These are phyloP conservation scores for Brachionus rotundiformis DNA, from an alignment of 1,140 invertebrate species.

Conservation along the genomic window DNA sequence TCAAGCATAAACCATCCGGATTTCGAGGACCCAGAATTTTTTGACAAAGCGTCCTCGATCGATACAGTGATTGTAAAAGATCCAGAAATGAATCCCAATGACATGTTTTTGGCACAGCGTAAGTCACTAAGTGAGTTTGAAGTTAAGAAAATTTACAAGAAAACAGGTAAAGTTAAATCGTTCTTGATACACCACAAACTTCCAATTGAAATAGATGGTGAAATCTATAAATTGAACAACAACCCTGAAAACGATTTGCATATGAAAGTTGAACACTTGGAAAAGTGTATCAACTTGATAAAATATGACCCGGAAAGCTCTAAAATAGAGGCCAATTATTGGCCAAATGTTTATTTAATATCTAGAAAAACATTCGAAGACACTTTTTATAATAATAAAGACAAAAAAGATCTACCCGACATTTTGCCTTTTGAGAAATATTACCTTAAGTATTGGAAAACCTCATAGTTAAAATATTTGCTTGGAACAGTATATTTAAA, in stretches of 20 bases:
- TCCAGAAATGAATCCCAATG: constrained; percentile 28
- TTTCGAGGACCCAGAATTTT: constrained; percentile 21
- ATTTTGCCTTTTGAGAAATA: constrained; percentile 36
- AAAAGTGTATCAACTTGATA: constrained; percentile 42
- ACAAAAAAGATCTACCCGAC: neutral
- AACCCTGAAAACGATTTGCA: constrained; percentile 42
- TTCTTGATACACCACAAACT: constrained; percentile 32
- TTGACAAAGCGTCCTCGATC: neutral
- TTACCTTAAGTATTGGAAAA: constrained; percentile 32
- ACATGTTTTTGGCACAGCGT: constrained; percentile 48
- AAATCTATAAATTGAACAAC: constrained; percentile 40
- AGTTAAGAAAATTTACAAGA: constrained; percentile 25
- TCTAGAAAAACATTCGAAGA: constrained; percentile 23
- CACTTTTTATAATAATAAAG: neutral
- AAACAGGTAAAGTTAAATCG: neutral
- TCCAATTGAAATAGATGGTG: constrained; percentile 27
- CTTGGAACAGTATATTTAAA: too few species aligned
- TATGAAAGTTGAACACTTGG: constrained; percentile 32
- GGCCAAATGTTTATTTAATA: constrained; percentile 33
- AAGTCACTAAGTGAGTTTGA: constrained; percentile 13
- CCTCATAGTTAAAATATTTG: too few species aligned
- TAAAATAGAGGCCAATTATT: constrained; percentile 27
- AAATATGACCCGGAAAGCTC: constrained; percentile 6
- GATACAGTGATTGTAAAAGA: constrained; percentile 51
- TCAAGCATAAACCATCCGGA: constrained; percentile 19